Percentiles rank a stretch among this genome's conserved stretches.
These are phyloP conservation scores for Hippolais icterina DNA, from an alignment of 2,113 vertebrate species.

Conservation along the genomic window DNA sequence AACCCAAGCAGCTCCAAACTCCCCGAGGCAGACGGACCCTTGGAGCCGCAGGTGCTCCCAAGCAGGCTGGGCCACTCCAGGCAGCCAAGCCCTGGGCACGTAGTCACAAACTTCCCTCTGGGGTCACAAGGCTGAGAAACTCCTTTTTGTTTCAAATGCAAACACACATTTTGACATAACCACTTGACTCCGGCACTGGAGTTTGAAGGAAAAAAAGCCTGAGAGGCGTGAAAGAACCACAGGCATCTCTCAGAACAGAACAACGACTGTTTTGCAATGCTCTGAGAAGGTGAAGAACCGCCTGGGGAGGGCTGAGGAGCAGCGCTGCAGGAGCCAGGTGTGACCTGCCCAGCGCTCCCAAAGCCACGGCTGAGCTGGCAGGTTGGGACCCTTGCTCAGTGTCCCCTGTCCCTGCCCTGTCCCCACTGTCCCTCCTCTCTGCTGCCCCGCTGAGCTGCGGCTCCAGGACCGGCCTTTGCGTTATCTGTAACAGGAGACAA, in stretches of 20 bases:
- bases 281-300: background rate
- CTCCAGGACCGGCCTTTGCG: accelerated
- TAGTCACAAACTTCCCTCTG: background rate
- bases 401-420: background rate
- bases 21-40: accelerated
- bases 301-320: background rate
- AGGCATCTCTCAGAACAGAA: background rate
- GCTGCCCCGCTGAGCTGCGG: accelerated
- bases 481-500: background rate
- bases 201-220: background rate
- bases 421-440: accelerated
- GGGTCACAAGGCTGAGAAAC: background rate
- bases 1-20: background rate
- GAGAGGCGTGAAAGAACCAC: background rate
- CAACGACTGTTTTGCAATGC: background rate
- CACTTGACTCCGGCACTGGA: background rate
- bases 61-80: background rate
- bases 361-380: accelerated
- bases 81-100: background rate
- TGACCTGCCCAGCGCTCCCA: background rate
- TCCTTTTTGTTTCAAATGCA: background rate
- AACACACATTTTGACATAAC: background rate
- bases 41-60: background rate
- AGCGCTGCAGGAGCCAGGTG: background rate
- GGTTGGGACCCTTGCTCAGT: accelerated